A percentile compares a stretch with the other conserved stretches of the same genome.
Conservation (phyloP, 2,113 vertebrate species). For the Rhagologus leucostigma region DNA sequence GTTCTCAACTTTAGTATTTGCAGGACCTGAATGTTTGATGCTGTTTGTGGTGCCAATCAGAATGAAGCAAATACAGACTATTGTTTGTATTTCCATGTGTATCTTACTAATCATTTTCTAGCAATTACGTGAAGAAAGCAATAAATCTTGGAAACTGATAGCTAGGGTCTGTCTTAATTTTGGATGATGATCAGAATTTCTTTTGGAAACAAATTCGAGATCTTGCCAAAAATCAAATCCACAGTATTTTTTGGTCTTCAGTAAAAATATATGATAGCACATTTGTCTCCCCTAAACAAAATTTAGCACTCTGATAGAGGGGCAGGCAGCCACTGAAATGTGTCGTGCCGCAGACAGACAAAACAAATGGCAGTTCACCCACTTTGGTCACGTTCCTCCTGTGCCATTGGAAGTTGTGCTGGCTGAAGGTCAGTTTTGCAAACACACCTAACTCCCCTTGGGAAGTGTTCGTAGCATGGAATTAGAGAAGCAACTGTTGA, state of each 20-base stretch:
- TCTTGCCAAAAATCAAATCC: not conserved
- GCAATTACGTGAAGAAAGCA: not conserved
- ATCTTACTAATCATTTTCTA: constrained; percentile 14
- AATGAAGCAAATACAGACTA: not conserved
- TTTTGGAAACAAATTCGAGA: not conserved
- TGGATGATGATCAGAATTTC: constrained; percentile 14
- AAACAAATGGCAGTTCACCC: not conserved
- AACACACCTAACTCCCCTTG: not conserved
- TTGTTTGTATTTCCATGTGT: not conserved
- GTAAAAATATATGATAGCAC: not conserved
- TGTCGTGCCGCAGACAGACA: not conserved
- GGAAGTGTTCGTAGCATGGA: not conserved
- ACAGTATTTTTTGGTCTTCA: not conserved
- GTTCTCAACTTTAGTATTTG: not conserved
- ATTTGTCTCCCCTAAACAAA: not conserved
- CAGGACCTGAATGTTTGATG: not conserved
- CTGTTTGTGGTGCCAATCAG: not conserved
- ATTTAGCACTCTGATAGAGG: not conserved
- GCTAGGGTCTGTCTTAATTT: not conserved
- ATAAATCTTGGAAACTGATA: constrained; percentile 23
- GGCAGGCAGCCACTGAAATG: not conserved
- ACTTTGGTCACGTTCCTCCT: not conserved
- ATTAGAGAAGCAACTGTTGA: constrained; percentile 24
- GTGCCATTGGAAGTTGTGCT: not conserved
- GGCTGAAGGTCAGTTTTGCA: not conserved